Conservation (phyloP, 1,140 invertebrate species). For the Cardiocondyla obscurior region DNA sequence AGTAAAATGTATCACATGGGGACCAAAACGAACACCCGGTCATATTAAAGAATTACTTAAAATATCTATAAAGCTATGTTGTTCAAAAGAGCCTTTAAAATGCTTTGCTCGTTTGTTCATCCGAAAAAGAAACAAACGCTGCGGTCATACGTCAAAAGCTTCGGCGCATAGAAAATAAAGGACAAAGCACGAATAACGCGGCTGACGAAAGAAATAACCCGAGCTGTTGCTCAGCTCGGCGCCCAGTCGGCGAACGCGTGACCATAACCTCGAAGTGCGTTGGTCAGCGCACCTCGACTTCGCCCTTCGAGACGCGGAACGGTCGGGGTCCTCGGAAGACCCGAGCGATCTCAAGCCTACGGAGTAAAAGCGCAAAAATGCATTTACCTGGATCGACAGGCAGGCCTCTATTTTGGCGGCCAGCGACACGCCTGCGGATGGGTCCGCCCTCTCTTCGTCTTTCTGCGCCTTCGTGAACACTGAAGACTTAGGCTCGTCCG, state of each 20-base stretch:
- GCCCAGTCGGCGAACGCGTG: background rate
- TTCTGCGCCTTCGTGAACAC: conserved; percentile 80
- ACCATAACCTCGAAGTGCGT: background rate
- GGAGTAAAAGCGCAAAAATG: too few relatives aligned
- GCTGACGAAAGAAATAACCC: background rate
- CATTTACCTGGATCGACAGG: conserved; percentile 85
- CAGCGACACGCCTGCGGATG: conserved; percentile 82
- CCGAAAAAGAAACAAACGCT: background rate
- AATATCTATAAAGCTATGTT: too few relatives aligned
- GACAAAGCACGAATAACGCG: background rate
- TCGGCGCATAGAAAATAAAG: background rate
- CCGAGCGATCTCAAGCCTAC: too few relatives aligned
- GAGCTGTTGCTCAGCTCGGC: background rate
- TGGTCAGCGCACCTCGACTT: background rate
- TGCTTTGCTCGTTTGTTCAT: background rate
- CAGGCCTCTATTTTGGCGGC: conserved; percentile 86
- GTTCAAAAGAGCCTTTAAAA: background rate
- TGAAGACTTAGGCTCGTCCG: conserved; percentile 83
- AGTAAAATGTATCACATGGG: too few relatives aligned
- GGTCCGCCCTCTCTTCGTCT: conserved; percentile 71
- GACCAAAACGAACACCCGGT: too few relatives aligned
- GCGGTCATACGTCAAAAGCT: background rate
- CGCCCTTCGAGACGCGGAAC: too few relatives aligned
- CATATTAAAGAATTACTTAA: too few relatives aligned
- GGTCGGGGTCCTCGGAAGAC: background rate